A percentile compares a stretch with the other conserved stretches of the same genome.
These are phyloP conservation scores for Ophioninae sp. DNA, from an alignment of 2,888 invertebrate species.

Conservation along the genomic window DNA sequence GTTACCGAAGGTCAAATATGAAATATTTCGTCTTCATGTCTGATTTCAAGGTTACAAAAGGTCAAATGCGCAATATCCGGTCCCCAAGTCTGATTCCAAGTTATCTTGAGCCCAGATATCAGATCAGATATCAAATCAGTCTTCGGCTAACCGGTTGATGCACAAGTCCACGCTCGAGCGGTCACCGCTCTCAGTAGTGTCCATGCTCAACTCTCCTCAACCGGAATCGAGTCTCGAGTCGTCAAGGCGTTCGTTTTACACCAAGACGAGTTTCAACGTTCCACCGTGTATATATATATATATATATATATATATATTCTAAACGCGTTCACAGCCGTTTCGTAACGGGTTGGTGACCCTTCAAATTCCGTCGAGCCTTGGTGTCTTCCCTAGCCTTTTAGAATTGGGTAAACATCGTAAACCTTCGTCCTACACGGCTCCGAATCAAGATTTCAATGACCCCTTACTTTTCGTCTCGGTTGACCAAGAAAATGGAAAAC, in stretches of 20 bases:
- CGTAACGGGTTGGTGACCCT: conserved; percentile 62
- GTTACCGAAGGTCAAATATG: too few relatives aligned
- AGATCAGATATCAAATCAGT: too few relatives aligned
- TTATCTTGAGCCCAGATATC: too few relatives aligned
- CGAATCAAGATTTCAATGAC: conserved; percentile 22
- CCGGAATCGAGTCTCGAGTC: neutral
- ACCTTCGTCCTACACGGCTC: conserved; percentile 37
- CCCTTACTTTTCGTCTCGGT: conserved; percentile 18
- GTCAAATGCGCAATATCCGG: too few relatives aligned
- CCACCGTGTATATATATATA: neutral
- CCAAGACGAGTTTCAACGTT: too few relatives aligned
- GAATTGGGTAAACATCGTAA: conserved; percentile 32
- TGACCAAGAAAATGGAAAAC: conserved; percentile 14
- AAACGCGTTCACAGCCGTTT: conserved; percentile 16
- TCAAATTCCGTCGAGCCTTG: conserved; percentile 53
- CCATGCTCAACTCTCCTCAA: neutral
- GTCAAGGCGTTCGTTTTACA: too few relatives aligned
- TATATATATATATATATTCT: neutral
- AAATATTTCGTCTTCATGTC: too few relatives aligned
- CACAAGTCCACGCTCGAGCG: neutral
- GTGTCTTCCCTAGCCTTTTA: conserved; percentile 8
- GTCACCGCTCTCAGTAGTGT: neutral
- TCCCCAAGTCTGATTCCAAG: too few relatives aligned
- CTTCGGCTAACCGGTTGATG: neutral
- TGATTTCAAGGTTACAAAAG: too few relatives aligned